Evolutionary conservation across 92 coral and sea anemone genomes (phyloP), one percentile per base, ranked within the genome.

Genomic region (Heteractis magnifica): DNA sequence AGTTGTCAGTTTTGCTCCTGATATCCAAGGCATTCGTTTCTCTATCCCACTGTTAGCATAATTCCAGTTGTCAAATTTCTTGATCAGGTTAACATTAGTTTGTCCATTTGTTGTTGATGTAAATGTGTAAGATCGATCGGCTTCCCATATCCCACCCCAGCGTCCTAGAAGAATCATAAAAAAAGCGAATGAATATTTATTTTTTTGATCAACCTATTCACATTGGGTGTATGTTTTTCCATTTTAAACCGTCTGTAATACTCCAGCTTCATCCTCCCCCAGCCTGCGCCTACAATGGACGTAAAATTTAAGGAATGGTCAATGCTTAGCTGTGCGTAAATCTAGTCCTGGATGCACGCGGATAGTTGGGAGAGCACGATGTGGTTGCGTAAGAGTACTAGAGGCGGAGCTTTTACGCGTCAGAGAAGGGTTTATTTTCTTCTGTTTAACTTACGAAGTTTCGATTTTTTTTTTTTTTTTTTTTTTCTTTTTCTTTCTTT

Each of bases 111-210:
- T 71, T 20, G 80, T 80, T n/a, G 93, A 87, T n/a, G 83, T 71
- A 71, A 93, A 93, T 23, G 91, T 84, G 83, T 89, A 93, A 1
- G 86, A 72, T 71, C 91, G 88, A 8, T 56, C 86, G 10, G 97
- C 92, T 75, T 52, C 55, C 97, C 97, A 93, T 41, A 93, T 87
- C 8, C 97, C 97, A 77, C 97, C 97, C 90, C 92, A 89, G 26
- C 90, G 97, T 34, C 91, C 97, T 89, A 62, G 20, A 48, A 18
- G 55, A 77, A 19, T 5, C 56, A 82, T 14, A 49, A 44, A 50
- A 11, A 10, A 70, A n/a, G 34, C 26, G n/a, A 71, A 71, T 8
- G 6, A 23, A 8, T 2, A 15, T 71, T 1, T 21, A 71, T 16
- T 10, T 26, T n/a, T 34, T 34, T 34, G 44, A 34, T 34, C 60